These are phyloP conservation scores for Stenotaenia linearis DNA, from an alignment of 2,888 invertebrate genomes.

Conservation along the genomic window DNA sequence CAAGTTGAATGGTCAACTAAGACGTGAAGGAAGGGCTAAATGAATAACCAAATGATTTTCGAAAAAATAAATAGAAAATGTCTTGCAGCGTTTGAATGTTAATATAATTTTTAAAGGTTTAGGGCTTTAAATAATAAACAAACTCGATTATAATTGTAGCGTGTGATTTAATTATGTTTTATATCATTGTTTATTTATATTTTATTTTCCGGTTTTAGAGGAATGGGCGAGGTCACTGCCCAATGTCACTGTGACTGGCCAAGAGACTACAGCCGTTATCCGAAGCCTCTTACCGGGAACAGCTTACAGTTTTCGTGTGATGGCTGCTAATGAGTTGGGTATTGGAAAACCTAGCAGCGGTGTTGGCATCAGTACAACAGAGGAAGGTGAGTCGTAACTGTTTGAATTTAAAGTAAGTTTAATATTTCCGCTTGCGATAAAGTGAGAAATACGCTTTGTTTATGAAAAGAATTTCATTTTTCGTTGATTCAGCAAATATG, in stretches of 20 bases:
- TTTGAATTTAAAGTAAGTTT: neutral
- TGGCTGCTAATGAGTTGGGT: conserved; percentile 47
- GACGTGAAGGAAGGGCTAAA: neutral
- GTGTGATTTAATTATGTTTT: no score
- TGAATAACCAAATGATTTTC: neutral
- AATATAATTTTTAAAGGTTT: neutral
- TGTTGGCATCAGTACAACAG: conserved; percentile 43
- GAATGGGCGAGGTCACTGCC: conserved; percentile 32
- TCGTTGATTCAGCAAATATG: neutral
- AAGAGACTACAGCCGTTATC: conserved; percentile 33
- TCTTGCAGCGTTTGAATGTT: neutral
- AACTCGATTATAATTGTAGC: no score
- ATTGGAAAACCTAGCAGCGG: conserved; percentile 43
- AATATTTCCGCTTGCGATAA: neutral
- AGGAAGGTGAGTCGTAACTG: conserved; percentile 43
- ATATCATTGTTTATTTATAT: no score
- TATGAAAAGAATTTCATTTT: neutral
- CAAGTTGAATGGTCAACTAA: neutral
- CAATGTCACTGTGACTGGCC: conserved; percentile 33
- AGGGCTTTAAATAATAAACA: no score
- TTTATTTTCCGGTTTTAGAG: neutral
- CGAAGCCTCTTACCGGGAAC: conserved; percentile 44
- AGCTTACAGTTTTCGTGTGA: conserved; percentile 44
- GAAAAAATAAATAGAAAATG: neutral
- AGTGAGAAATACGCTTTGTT: neutral